Conservation (phyloP, 2,113 vertebrate species). For the Narcine bancroftii region DNA sequence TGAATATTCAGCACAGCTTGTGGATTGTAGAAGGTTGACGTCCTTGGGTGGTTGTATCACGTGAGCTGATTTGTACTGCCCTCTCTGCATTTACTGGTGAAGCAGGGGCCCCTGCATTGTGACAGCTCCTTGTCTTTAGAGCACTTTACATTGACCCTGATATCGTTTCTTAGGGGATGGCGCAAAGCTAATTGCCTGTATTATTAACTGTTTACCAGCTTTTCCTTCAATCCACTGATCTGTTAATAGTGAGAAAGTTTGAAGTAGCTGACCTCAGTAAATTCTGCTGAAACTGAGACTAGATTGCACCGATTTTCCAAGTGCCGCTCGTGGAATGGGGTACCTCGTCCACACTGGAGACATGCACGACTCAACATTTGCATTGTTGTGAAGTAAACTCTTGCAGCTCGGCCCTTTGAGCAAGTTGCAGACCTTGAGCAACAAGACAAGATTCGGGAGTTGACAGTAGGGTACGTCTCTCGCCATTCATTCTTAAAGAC, state of each 20-base stretch:
- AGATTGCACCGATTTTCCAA: not conserved
- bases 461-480: not conserved
- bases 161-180: not conserved
- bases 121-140: conserved; percentile 18
- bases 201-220: not conserved
- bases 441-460: not conserved
- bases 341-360: not conserved
- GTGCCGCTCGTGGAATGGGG: not conserved
- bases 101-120: not conserved
- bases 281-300: not conserved
- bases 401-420: not conserved
- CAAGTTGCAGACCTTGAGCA: not conserved
- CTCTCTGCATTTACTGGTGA: not conserved
- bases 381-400: not conserved
- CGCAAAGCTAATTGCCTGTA: not conserved
- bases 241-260: not conserved
- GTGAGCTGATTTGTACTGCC: conserved; percentile 19
- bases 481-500: conserved; percentile 2
- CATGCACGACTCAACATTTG: not conserved
- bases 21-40: conserved; percentile 18
- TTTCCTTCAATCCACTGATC: too few species aligned
- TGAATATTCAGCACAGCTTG: conserved; percentile 22
- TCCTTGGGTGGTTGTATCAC: conserved; percentile 30
- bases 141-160: not conserved
- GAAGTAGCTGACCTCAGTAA: not conserved